Conservation (phyloP, 2,113 vertebrate species). For the Proteles cristata region DNA sequence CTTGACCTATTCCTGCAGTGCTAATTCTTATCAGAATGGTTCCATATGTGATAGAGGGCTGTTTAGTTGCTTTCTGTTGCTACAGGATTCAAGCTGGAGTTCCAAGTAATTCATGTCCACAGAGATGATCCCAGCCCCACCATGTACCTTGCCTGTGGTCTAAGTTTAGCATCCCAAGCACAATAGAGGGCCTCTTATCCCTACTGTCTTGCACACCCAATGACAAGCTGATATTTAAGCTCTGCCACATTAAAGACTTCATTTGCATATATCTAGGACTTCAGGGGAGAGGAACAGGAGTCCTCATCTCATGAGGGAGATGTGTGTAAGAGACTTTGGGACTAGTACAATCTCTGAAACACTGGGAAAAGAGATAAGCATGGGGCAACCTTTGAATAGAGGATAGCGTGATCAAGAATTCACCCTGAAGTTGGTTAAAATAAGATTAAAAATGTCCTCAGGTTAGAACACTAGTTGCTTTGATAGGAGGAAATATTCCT, state of each 20-base stretch:
- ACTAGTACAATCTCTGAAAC: neutral
- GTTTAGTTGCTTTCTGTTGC: slow-evolving; percentile 30
- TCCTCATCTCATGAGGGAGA: neutral
- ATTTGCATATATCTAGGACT: neutral
- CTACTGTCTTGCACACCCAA: neutral
- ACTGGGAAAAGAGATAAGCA: neutral
- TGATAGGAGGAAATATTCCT: neutral
- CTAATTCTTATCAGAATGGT: slow-evolving; percentile 71
- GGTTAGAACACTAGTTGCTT: neutral
- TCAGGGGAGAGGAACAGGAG: neutral
- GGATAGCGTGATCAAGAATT: neutral
- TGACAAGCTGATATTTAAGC: neutral
- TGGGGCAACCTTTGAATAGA: neutral
- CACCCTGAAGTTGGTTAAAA: neutral
- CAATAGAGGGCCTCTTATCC: neutral
- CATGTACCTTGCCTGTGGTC: neutral
- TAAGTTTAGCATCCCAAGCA: neutral
- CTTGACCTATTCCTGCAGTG: slow-evolving; percentile 64
- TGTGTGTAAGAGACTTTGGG: neutral
- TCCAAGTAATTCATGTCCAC: slow-evolving; percentile 44
- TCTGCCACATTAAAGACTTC: neutral
- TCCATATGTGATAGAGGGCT: neutral
- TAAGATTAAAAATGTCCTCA: neutral
- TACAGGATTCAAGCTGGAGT: slow-evolving; percentile 45
- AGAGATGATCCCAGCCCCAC: neutral